Base-by-base conservation (phyloP, 2,797 vertebrate genomes). In the Mastacembelus armatus region DNA sequence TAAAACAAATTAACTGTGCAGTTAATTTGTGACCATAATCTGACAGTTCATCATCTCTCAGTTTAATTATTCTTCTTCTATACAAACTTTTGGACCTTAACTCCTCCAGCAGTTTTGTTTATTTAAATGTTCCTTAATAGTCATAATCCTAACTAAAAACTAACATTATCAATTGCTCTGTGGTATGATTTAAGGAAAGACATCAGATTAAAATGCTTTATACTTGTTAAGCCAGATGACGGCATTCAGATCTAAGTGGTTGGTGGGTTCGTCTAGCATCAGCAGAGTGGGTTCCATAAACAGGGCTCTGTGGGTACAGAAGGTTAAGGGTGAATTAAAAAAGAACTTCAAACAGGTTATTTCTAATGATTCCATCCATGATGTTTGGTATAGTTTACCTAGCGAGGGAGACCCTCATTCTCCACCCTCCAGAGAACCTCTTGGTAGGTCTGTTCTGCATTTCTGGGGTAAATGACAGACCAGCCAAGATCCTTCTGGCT, bases 191-290 rank as follows among this genome's bases (percentile, higher is more conserved):
- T 0, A 47, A 12, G n/a, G 12, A 40, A 58, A 58, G 3, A 4
- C 11, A 39, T 36, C 3, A 6, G 0, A 40, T 40, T 14, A 26
- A 38, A 18, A 66, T 26, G 36, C 0, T 15, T 40, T 5, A 12
- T 92, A 98, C 96, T 98, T 98, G 85, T 98, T 98, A 15, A 98
- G 96, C 96, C 96, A 98, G 92, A 98, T 98, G 85, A 97, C 96
- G 0, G 96, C 96, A 0, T 97, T 98, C 64, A 98, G 94, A 76
- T 98, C 96, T 84, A 98, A 85, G 80, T 98, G 96, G 88, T 98
- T 98, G 7, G 96, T 98, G 77, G 96, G 96, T 69, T 98, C 96
- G 0, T 98, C 96, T 89, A 98, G 83, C 96, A 98, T 96, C 78
- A 98, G 87, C 19, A 98, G 87, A 0, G 96, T 98, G 42, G 96